Base-by-base conservation (phyloP, 1,140 invertebrate genomes). In the Drosophila nebulosa region DNA sequence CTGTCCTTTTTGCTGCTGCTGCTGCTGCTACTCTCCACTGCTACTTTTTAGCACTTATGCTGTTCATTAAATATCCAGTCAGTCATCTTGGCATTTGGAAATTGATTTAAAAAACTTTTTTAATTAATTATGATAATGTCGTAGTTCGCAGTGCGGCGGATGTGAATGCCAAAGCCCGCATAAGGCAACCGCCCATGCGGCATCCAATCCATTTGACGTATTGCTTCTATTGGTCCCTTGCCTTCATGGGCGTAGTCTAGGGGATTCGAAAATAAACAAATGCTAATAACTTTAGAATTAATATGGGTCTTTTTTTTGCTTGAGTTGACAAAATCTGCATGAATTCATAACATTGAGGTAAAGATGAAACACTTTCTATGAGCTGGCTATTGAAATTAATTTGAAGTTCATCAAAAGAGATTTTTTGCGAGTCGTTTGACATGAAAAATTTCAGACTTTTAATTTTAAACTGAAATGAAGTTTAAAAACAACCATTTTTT, bases 81-180 rank as follows among this genome's bases (percentile, higher is more conserved):
- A 88, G 74, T 81, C 83, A 83, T 78, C 69, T 73, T 70, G 71
- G 65, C 83, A 86, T 88, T 88, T 83, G 56, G 62, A 86, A 86
- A 86, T 86, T 86, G 83, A 88, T 86, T 86, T 86, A 83, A 83
- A 81, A 86, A 86, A 88, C 83, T 83, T 86, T 86, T 86, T 86
- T 86, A 86, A 86, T 86, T 86, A 86, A 86, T 86, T 88, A 86
- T 86, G 83, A 86, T 86, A 80, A 86, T 81, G 78, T 86, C 70
- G 78, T 70, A 70, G 74, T 78, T 74, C 66, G 36, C 65, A 60
- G 30, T 26, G 26, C 26, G 56, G 57, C 59, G 27, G 32, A 36
- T 21, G 12, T 24, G 14, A 16, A 21, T 27, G 36, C 30, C 56
- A 73, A 61, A 35, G 27, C 26, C 46, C 18, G 32, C 61, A 27